These are phyloP conservation scores for Nematolebias whitei DNA, from an alignment of 2,113 vertebrate species.

Conservation along the genomic window DNA sequence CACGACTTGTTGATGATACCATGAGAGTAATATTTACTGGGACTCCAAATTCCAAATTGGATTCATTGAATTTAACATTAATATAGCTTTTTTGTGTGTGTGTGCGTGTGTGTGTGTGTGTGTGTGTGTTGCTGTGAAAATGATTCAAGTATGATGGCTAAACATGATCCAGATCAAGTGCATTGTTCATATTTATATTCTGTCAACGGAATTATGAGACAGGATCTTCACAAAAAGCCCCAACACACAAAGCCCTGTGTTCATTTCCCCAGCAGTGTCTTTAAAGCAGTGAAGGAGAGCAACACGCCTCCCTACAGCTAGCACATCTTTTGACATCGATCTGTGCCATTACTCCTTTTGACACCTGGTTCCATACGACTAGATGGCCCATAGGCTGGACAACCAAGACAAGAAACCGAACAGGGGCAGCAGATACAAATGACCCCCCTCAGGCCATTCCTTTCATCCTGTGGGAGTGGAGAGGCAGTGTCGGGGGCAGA, in stretches of 20 bases:
- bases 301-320: slow-evolving; percentile 40
- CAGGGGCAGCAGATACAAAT: slow-evolving; percentile 68
- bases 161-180: background rate
- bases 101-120: too few species aligned
- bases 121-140: slow-evolving; percentile 16
- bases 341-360: slow-evolving; percentile 69
- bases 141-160: background rate
- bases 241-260: background rate
- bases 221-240: background rate
- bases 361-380: slow-evolving; percentile 62
- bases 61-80: too few species aligned
- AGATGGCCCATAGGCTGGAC: slow-evolving; percentile 57
- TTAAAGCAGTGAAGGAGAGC: slow-evolving; percentile 22
- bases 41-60: too few species aligned
- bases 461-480: slow-evolving; percentile 31
- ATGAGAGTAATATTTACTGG: too few species aligned
- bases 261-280: slow-evolving; percentile 15
- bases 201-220: slow-evolving; percentile 17
- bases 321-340: slow-evolving; percentile 51
- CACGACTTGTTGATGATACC: too few species aligned
- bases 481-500: background rate
- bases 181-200: background rate
- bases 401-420: slow-evolving; percentile 57
- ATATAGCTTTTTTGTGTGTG: background rate
- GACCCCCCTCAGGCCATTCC: slow-evolving; percentile 56